Evolutionary conservation across 2,888 invertebrate genomes (phyloP), one percentile per base, ranked within the genome.

Genomic region (Agrotis ipsilon): DNA sequence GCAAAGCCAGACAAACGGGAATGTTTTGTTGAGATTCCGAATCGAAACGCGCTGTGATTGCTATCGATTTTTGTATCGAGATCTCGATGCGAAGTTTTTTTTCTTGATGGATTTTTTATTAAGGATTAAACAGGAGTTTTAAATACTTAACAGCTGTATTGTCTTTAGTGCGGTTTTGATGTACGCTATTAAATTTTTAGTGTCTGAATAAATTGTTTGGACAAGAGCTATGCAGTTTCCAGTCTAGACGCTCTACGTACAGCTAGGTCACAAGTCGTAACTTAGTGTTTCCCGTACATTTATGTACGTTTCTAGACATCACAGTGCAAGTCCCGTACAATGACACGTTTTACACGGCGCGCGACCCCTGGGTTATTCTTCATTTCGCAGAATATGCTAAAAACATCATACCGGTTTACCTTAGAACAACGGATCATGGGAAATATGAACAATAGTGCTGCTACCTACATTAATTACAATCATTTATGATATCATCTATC

Each of bases 271-370:
- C 45, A 76, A 72, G 68, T 79, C 74, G 62, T 82, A 72, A 63
- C 52, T 68, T 54, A 3, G 45, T 39, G 16, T 66, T 81, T 66
- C 67, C 67, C 64, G 64, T 74, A 75, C 64, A 70, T 68, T 72
- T 67, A 64, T 71, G 61, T 66, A 72, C 68, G n/a, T 81, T 72
- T 72, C 73, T 74, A 78, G 58, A 67, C 69, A 71, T 55, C 68
- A 59, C 71, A 67, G 59, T 66, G 45, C 27, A 80, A 76, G 83
- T 92, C 88, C 92, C 92, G 91, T 92, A 89, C 71, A 72, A 58
- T 86, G 91, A 86, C 91, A 92, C 85, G 82, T 90, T 89, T 92
- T 88, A 91, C 90, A 88, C 75, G 79, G 83, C 87, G 54, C 80
- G 80, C 80, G 80, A 83, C 89, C 86, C 86, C 67, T 58, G 70